A percentile compares a stretch with the other conserved stretches of the same genome.
phyloP scores from a whole-genome alignment of 92 coral and sea anemone species.

The Palythoa caribaeorum region DNA sequence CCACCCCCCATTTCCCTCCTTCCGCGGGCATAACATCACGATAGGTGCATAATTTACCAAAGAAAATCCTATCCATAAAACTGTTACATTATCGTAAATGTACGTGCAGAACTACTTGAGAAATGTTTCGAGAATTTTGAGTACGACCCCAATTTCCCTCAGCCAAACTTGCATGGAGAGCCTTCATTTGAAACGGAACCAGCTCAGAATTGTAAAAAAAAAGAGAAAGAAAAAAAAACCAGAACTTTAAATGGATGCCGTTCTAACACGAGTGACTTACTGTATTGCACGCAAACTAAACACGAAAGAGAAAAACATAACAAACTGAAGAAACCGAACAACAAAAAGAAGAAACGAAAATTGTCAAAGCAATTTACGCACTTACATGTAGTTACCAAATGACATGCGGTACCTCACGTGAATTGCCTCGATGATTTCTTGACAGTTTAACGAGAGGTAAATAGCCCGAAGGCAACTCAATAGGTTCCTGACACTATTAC shows the following conservation, averaged over 20 bases:
- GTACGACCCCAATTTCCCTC: not conserved
- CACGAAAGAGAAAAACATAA: not conserved
- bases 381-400: not conserved
- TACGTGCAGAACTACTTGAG: too few relatives aligned
- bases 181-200: not conserved
- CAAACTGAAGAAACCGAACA: not conserved
- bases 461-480: not conserved
- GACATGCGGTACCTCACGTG: not conserved
- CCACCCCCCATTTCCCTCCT: too few relatives aligned
- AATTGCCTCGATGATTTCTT: not conserved
- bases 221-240: not conserved
- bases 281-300: not conserved
- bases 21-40: too few relatives aligned
- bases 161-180: not conserved
- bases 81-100: too few relatives aligned
- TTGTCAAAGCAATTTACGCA: not conserved
- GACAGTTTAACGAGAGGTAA: not conserved
- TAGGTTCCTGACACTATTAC: not conserved
- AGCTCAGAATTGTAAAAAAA: not conserved
- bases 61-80: too few relatives aligned
- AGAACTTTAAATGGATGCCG: not conserved
- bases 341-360: not conserved
- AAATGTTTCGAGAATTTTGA: not conserved
- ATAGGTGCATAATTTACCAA: too few relatives aligned
- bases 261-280: not conserved